A percentile compares a stretch with the other conserved stretches of the same genome.
phyloP scores from a whole-genome alignment of 92 coral and sea anemone genomes.

The Hydrozoanthus gracilis region DNA sequence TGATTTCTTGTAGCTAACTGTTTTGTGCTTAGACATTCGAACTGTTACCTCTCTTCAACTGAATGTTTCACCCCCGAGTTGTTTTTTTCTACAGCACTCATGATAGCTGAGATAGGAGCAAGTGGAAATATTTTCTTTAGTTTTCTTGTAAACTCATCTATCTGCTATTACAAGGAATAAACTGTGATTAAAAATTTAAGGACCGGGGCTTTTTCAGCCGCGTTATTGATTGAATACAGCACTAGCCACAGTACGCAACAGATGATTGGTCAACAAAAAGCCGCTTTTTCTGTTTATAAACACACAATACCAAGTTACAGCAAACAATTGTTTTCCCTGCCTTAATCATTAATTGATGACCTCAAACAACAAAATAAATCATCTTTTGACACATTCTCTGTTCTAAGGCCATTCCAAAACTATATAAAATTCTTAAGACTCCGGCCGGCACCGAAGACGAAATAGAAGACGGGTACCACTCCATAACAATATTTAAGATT shows the following conservation, averaged over 20 bases:
- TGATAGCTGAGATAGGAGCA: neutral
- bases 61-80: neutral
- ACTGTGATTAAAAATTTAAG: constrained; percentile 16
- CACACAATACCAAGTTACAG: too few species aligned
- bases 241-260: neutral
- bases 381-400: too few species aligned
- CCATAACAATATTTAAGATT: too few species aligned
- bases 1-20: neutral
- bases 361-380: too few species aligned
- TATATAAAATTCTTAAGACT: too few species aligned
- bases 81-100: neutral
- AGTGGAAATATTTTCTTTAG: neutral
- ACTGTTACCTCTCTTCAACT: constrained; percentile 23
- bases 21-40: neutral
- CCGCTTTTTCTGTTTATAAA: too few species aligned
- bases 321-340: too few species aligned
- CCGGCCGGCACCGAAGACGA: too few species aligned
- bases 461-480: too few species aligned
- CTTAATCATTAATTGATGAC: too few species aligned
- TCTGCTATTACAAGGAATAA: neutral
- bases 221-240: neutral
- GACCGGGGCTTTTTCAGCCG: neutral
- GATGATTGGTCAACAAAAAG: constrained; percentile 1
- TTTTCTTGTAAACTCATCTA: neutral
- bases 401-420: too few species aligned